These are phyloP conservation scores for Coracias cyanogaster DNA, from an alignment of 2,797 vertebrate genomes.

Conservation along the genomic window DNA sequence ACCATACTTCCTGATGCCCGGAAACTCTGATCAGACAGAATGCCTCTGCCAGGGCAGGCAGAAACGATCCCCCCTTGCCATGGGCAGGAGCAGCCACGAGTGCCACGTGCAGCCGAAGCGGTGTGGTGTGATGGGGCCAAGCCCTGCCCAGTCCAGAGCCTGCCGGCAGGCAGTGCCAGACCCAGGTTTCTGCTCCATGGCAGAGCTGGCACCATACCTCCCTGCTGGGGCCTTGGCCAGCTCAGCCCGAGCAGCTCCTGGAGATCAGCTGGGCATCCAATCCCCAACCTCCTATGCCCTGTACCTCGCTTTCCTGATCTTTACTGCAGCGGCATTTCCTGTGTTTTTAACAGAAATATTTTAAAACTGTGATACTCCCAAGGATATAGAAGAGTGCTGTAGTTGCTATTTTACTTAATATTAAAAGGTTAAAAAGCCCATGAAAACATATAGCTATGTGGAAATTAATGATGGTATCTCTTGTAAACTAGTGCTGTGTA, in stretches of 20 bases:
- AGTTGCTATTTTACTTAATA: constrained; percentile 69
- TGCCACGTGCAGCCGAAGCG: fast-evolving
- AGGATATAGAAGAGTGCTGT: constrained; percentile 23
- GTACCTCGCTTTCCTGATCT: neutral
- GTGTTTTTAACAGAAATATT: constrained; percentile 8
- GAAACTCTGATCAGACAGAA: constrained; percentile 14
- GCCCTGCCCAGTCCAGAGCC: neutral
- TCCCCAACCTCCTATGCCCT: neutral
- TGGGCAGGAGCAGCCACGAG: neutral
- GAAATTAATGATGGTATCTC: constrained; percentile 78
- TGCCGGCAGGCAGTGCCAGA: fast-evolving
- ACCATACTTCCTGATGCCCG: neutral
- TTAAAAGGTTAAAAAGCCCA: constrained; percentile 68
- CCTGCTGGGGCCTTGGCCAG: neutral
- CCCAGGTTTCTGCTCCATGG: neutral
- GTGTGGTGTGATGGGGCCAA: neutral
- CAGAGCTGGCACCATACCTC: fast-evolving
- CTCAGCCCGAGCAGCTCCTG: neutral
- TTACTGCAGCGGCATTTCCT: constrained; percentile 15
- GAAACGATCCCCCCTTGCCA: fast-evolving
- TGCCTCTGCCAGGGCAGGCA: neutral
- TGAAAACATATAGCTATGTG: constrained; percentile 64
- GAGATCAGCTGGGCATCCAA: neutral
- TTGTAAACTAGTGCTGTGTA: constrained; percentile 49
- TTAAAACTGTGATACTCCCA: constrained; percentile 21